Conservation (phyloP, 2,888 invertebrate genomes). For the Allygus modestus region DNA sequence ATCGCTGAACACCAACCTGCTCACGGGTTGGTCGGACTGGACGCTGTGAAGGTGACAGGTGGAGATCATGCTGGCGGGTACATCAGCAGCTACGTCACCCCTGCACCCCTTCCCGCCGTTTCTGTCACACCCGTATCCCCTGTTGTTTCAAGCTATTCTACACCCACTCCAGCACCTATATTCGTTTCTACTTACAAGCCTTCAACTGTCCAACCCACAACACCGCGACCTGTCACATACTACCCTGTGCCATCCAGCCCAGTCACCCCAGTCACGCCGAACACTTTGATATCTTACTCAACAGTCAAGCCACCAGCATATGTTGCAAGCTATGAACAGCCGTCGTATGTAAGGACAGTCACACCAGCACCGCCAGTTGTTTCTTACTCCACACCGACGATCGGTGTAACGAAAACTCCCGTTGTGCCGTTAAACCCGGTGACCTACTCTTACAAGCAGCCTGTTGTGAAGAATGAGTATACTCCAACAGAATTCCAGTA, state of each 20-base stretch:
- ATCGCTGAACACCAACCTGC: slow-evolving; percentile 52
- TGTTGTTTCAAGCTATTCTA: slow-evolving; percentile 45
- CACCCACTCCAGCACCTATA: slow-evolving; percentile 51
- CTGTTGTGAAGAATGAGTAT: slow-evolving; percentile 53
- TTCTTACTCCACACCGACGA: slow-evolving; percentile 33
- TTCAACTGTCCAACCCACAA: slow-evolving; percentile 59
- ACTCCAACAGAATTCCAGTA: slow-evolving; percentile 28
- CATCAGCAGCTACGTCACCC: slow-evolving; percentile 54
- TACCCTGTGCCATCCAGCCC: slow-evolving; percentile 51
- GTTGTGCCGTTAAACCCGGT: slow-evolving; percentile 61
- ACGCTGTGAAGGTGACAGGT: slow-evolving; percentile 49
- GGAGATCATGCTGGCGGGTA: slow-evolving; percentile 49
- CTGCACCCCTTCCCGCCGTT: slow-evolving; percentile 61
- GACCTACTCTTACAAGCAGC: slow-evolving; percentile 62
- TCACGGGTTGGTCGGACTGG: slow-evolving; percentile 33
- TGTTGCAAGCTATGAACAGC: slow-evolving; percentile 59
- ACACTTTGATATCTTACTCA: slow-evolving; percentile 36
- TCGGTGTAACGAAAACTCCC: slow-evolving; percentile 20
- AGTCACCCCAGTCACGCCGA: slow-evolving; percentile 60
- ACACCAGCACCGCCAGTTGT: slow-evolving; percentile 64
- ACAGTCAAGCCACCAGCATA: slow-evolving; percentile 51
- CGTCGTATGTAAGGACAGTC: slow-evolving; percentile 56
- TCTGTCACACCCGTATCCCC: slow-evolving; percentile 49
- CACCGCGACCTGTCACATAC: slow-evolving; percentile 62
- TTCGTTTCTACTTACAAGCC: slow-evolving; percentile 32